These are phyloP conservation scores for Digitonthophagus gazella DNA, from an alignment of 2,888 invertebrate genomes.

Conservation along the genomic window DNA sequence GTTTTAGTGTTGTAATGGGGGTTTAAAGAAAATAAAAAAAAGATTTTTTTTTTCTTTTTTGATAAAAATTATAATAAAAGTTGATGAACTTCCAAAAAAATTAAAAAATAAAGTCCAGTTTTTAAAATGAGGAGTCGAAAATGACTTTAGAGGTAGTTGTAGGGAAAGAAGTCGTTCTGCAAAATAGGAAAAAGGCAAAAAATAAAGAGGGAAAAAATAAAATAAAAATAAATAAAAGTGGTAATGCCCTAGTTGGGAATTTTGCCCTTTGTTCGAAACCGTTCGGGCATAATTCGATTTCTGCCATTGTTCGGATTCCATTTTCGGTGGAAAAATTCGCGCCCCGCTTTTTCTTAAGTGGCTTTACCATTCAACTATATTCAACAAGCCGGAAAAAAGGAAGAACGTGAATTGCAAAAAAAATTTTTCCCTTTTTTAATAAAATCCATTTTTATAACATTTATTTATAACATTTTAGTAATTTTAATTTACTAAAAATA, in stretches of 20 bases:
- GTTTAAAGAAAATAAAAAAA: not conserved
- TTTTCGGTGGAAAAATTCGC: not conserved
- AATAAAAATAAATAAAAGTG: not conserved
- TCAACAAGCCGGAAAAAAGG: not conserved
- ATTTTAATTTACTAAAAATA: too few species aligned
- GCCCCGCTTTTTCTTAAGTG: not conserved
- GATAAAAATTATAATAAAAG: too few species aligned
- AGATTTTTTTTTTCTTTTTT: not conserved
- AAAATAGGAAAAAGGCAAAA: too few species aligned
- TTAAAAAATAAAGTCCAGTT: too few species aligned
- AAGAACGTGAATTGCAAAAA: not conserved
- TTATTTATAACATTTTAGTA: too few species aligned
- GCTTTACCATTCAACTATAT: not conserved
- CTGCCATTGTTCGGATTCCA: not conserved
- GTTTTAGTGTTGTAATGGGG: too few species aligned
- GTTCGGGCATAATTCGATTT: constrained; percentile 14
- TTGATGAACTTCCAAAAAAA: too few species aligned
- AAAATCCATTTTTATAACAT: too few species aligned
- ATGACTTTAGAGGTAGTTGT: too few species aligned
- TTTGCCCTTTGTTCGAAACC: constrained; percentile 14
- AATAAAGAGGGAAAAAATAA: not conserved
- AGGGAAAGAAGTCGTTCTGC: not conserved
- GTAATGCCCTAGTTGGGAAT: constrained; percentile 12
- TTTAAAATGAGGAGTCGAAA: too few species aligned
- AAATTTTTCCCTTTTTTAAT: too few species aligned